Base-by-base conservation (phyloP, 1,140 invertebrate genomes). In the Manduca sexta region DNA sequence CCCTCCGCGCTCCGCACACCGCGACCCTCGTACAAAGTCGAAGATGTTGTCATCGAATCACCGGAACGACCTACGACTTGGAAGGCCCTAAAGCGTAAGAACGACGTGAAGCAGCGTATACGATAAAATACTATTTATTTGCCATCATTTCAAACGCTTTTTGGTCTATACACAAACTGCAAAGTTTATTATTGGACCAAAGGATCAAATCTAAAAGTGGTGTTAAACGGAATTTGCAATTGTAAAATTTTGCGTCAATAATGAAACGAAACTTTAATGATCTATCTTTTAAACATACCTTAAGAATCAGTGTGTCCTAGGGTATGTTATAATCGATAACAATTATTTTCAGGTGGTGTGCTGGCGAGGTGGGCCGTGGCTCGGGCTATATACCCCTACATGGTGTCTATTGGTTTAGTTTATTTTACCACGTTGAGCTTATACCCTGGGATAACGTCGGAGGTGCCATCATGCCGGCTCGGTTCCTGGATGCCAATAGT, bases 401-500 rank as follows among this genome's bases (percentile, higher is more conserved):
- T 97, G 95, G 84, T 93, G 11, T 93, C 93, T 12, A 96, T 97
- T 45, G 92, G 91, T 1, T 74, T 95, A 17, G 94, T 94, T 11
- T 97, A 97, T 69, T 94, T 94, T 66, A 94, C 96, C 0, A 97
- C 95, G 0, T 86, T 97, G 0, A 94, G 92, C 49, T 85, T 97
- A 1, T 97, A 97, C 68, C 95, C 95, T 2, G 95, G 95, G 17
- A 95, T 97, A 16, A 91, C 94, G 47, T 95, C 94, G 0, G 95
- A 97, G 81, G 92, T 97, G 26, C 88, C 91, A 29, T 96, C 93
- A 26, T 97, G 95, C 64, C 89, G 88, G 14, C 90, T 95, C 16
- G 90, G 91, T 5, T 91, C 91, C 1, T 97, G 95, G 95, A 96
- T 97, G 94, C 95, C 95, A 0, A 94, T 97, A 1, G 88, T 97